Conservation (phyloP, 2,113 vertebrate species). For the human (Homo sapiens) region DNA sequence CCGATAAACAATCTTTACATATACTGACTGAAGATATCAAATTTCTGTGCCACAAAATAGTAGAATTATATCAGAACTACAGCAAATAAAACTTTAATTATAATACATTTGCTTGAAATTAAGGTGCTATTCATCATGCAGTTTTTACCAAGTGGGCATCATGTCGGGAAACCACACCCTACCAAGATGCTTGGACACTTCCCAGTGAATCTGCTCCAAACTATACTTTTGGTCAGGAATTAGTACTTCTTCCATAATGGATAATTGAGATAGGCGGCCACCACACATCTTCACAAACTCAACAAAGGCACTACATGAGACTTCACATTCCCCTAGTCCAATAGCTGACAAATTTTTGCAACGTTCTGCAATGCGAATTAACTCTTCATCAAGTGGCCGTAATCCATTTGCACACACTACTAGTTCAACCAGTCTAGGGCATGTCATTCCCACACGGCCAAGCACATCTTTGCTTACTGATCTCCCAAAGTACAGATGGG, state of each 20-base stretch:
- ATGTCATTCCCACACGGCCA: slow-evolving; percentile 95
- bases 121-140: slow-evolving; percentile 79
- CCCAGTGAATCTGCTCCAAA: slow-evolving; percentile 98
- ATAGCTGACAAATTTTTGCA: slow-evolving; percentile 96
- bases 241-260: slow-evolving; percentile 99
- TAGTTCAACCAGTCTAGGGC: slow-evolving; percentile 95
- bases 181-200: slow-evolving; percentile 97
- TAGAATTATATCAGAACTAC: slow-evolving; percentile 67
- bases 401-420: slow-evolving; percentile 98
- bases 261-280: slow-evolving; percentile 94
- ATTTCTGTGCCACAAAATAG: slow-evolving; percentile 72
- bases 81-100: slow-evolving; percentile 75
- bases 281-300: slow-evolving; percentile 99
- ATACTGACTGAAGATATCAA: slow-evolving; percentile 40
- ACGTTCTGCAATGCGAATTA: slow-evolving; percentile 96
- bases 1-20: slow-evolving; percentile 8
- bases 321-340: slow-evolving; percentile 97
- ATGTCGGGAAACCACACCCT: slow-evolving; percentile 99
- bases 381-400: slow-evolving; percentile 96
- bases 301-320: slow-evolving; percentile 98
- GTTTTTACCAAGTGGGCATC: slow-evolving; percentile 97
- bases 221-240: slow-evolving; percentile 97
- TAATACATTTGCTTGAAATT: slow-evolving; percentile 72
- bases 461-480: slow-evolving; percentile 98
- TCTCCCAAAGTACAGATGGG: slow-evolving; percentile 97